Conservation (phyloP, 1,140 invertebrate species). For the Tetragnatha versicolor region DNA sequence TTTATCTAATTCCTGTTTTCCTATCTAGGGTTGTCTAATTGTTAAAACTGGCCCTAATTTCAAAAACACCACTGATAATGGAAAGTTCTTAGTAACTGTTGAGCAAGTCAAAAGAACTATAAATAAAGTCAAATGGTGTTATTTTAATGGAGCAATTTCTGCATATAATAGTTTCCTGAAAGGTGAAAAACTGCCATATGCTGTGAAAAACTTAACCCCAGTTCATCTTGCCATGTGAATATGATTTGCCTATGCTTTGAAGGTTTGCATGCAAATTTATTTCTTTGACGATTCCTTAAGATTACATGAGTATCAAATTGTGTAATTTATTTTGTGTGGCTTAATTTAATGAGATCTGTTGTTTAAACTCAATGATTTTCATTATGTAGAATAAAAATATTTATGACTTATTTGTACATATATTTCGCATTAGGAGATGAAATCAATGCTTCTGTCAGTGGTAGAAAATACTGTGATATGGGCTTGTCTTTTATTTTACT, state of each 20-base stretch:
- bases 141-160: no score
- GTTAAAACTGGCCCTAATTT: no score
- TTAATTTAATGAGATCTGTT: conserved; percentile 51
- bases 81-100: no score
- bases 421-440: conserved; percentile 44
- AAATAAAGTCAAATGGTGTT: no score
- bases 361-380: conserved; percentile 26
- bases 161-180: no score
- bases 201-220: no score
- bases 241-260: background rate
- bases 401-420: conserved; percentile 37
- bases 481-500: conserved; percentile 24
- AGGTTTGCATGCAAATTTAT: conserved; percentile 16
- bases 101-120: no score
- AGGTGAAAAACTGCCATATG: no score
- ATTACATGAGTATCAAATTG: conserved; percentile 13
- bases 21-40: no score
- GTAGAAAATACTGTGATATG: conserved; percentile 51
- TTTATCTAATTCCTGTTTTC: no score
- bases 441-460: conserved; percentile 43
- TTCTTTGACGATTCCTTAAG: conserved; percentile 7
- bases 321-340: conserved; percentile 45
- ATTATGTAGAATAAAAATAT: conserved; percentile 46
- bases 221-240: conserved; percentile 9
- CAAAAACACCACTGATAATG: no score